phyloP scores from a whole-genome alignment of 2,888 invertebrate genomes.

The Sceliomorpha sp. region DNA sequence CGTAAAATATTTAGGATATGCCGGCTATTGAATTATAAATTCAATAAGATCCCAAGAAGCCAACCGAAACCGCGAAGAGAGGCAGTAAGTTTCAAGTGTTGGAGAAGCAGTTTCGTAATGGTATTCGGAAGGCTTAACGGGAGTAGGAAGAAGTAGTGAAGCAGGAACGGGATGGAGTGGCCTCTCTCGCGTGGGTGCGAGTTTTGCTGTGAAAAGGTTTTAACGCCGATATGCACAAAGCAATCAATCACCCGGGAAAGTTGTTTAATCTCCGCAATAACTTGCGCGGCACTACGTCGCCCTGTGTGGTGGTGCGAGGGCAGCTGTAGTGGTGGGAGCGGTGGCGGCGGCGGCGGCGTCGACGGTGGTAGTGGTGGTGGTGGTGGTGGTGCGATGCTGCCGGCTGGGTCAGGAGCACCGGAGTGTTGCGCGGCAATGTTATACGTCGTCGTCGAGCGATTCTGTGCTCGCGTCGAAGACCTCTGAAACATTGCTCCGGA shows the following conservation, averaged over 20 bases:
- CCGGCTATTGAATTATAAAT: slow-evolving; percentile 44
- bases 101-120: slow-evolving; percentile 27
- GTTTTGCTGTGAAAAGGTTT: slow-evolving; percentile 67
- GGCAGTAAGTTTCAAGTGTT: slow-evolving; percentile 12
- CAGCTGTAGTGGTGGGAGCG: no score
- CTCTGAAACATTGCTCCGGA: slow-evolving; percentile 20
- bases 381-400: neutral
- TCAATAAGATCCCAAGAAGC: slow-evolving; percentile 33
- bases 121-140: slow-evolving; percentile 44
- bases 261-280: slow-evolving; percentile 74
- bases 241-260: slow-evolving; percentile 73
- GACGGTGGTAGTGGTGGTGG: no score
- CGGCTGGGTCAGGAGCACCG: slow-evolving; percentile 17
- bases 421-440: slow-evolving; percentile 12
- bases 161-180: slow-evolving; percentile 46
- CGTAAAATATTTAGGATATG: slow-evolving; percentile 12
- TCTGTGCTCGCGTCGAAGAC: slow-evolving; percentile 21
- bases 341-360: no score
- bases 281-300: slow-evolving; percentile 50
- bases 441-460: slow-evolving; percentile 19
- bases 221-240: slow-evolving; percentile 67
- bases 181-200: slow-evolving; percentile 63
- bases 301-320: slow-evolving; percentile 28
- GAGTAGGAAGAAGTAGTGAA: slow-evolving; percentile 40
- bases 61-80: slow-evolving; percentile 24